phyloP scores from a whole-genome alignment of 2,113 vertebrate species.

The Toxotes chatareus region DNA sequence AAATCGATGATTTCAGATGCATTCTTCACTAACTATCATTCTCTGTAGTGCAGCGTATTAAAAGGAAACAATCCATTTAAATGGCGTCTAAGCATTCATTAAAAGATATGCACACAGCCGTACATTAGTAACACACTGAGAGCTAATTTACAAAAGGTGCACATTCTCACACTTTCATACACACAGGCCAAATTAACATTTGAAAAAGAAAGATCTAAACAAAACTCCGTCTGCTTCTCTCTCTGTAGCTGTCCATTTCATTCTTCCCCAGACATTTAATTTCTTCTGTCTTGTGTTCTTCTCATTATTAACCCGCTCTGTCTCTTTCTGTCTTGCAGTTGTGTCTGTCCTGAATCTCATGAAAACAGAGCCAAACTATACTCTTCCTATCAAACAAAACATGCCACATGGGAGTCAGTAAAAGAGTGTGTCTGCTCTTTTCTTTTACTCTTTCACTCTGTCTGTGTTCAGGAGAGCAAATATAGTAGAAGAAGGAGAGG shows the following conservation, averaged over 20 bases:
- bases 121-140: constrained; percentile 7
- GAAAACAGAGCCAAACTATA: not conserved
- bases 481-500: not conserved
- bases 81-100: not conserved
- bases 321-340: not conserved
- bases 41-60: not conserved
- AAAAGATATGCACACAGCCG: not conserved
- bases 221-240: not conserved
- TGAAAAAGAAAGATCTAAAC: constrained; percentile 23
- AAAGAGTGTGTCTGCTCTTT: not conserved
- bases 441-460: constrained; percentile 3
- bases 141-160: not conserved
- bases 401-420: constrained; percentile 15
- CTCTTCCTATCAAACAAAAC: constrained; percentile 19
- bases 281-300: not conserved
- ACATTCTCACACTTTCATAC: not conserved
- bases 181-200: not conserved
- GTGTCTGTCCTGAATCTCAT: constrained; percentile 24
- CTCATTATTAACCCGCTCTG: not conserved
- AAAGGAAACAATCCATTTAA: not conserved
- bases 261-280: not conserved
- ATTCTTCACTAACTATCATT: not conserved
- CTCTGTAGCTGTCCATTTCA: not conserved
- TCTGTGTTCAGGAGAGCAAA: not conserved
- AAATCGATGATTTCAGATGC: not conserved